Conservation (phyloP, 2,888 invertebrate genomes). For the Ichneumon xanthorius region DNA sequence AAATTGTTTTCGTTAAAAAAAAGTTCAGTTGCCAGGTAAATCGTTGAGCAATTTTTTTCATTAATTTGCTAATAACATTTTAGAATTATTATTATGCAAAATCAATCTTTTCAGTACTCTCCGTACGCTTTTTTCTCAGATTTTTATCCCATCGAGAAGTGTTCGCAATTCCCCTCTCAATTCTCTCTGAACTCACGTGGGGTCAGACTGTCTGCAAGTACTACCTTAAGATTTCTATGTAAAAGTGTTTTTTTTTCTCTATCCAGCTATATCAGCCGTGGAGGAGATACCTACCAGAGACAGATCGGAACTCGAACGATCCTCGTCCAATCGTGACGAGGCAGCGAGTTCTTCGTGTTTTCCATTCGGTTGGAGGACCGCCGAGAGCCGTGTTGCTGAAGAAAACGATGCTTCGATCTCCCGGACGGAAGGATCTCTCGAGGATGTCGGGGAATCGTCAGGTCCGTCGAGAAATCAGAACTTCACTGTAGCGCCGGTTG, state of each 20-base stretch:
- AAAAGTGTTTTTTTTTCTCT: neutral
- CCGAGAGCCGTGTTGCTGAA: slow-evolving; percentile 20
- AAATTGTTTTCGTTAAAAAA: too few relatives aligned
- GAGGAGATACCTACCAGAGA: slow-evolving; percentile 61
- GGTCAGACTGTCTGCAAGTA: too few relatives aligned
- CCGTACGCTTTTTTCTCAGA: too few relatives aligned
- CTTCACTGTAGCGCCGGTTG: slow-evolving; percentile 56
- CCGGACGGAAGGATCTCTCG: slow-evolving; percentile 9
- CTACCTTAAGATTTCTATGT: neutral
- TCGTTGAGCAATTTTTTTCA: too few relatives aligned
- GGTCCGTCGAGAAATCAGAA: slow-evolving; percentile 30
- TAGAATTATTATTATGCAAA: too few relatives aligned
- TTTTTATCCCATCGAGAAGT: too few relatives aligned
- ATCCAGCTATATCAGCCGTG: neutral
- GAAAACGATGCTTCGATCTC: slow-evolving; percentile 26
- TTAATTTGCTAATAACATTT: too few relatives aligned
- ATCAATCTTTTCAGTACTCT: too few relatives aligned
- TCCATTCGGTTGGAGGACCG: slow-evolving; percentile 54
- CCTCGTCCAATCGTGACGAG: slow-evolving; percentile 17
- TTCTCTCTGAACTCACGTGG: too few relatives aligned
- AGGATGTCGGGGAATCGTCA: slow-evolving; percentile 10
- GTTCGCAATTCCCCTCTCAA: too few relatives aligned
- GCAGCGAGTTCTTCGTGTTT: slow-evolving; percentile 59
- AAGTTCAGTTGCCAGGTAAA: too few relatives aligned
- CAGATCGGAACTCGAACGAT: slow-evolving; percentile 24